These are phyloP conservation scores for Emydocephalus ijimae DNA, from an alignment of 2,113 vertebrate genomes.

Conservation along the genomic window DNA sequence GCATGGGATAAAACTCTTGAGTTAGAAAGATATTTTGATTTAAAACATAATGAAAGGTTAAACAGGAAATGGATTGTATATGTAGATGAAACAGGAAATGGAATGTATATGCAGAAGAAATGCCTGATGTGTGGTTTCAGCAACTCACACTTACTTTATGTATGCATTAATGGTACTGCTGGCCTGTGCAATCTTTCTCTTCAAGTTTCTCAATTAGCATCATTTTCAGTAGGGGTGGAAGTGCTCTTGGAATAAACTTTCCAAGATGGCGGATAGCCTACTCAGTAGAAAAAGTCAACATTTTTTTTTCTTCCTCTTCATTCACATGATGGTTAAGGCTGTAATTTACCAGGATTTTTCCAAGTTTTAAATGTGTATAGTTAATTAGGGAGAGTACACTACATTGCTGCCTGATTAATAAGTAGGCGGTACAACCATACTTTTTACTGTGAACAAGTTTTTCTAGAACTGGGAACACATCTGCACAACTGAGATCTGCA, in stretches of 20 bases:
- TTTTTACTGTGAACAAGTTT: not conserved
- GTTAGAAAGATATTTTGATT: slow-evolving; percentile 32
- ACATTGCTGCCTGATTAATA: too few species aligned
- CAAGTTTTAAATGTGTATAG: not conserved
- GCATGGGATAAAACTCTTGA: slow-evolving; percentile 39
- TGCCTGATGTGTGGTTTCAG: slow-evolving; percentile 35
- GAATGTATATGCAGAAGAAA: not conserved
- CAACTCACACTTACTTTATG: slow-evolving; percentile 44
- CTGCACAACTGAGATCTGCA: not conserved
- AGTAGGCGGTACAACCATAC: not conserved
- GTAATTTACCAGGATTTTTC: not conserved
- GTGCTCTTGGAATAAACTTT: slow-evolving; percentile 11
- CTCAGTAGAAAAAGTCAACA: slow-evolving; percentile 33
- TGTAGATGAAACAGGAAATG: slow-evolving; percentile 11
- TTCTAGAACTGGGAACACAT: not conserved
- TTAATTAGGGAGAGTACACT: not conserved
- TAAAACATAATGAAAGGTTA: slow-evolving; percentile 33
- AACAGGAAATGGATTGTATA: slow-evolving; percentile 20
- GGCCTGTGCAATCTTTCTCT: slow-evolving; percentile 22
- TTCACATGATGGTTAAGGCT: not conserved
- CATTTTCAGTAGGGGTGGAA: slow-evolving; percentile 12
- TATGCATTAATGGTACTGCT: slow-evolving; percentile 40
- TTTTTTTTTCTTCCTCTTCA: not conserved
- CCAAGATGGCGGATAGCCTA: slow-evolving; percentile 45
- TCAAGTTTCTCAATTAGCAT: slow-evolving; percentile 28